Base-by-base conservation (phyloP, 2,797 vertebrate species). In the Siniperca obscura region DNA sequence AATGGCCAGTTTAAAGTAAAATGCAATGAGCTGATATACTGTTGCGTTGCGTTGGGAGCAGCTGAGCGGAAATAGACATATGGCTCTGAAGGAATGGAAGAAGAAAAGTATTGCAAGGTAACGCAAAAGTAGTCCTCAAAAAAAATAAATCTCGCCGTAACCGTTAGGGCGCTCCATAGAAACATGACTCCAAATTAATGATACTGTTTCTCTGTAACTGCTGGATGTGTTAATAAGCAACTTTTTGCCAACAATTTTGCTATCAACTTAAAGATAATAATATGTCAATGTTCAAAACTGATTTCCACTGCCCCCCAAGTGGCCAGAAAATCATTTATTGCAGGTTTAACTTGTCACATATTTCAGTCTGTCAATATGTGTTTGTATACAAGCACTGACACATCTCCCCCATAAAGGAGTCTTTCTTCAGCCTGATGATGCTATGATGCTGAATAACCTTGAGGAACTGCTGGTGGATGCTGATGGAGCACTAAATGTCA, bases 401-500 rank as follows among this genome's bases (percentile, higher is more conserved):
- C 48, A 0, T 5, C 56, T 57, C 57, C 36, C 57, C 42, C 48
- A 36, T 19, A 55, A 22, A 71, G 10, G 25, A 27, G 65, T 40
- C 59, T 74, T 42, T 56, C 61, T 62, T 52, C 38, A 52, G 46
- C 38, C 42, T 36, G 1, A 46, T 46, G 44, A 46, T 52, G 40
- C 52, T 25, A 11, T 4, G 22, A 36, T 46, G 30, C n/a, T 70
- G 70, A 62, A 66, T 62, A 76, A 69, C 83, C 84, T 86, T 83
- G 57, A 87, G 44, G 50, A 85, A 73, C 74, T 21, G 52, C 59
- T 74, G 65, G 56, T 67, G 36, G 76, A 55, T 56, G 7, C 30
- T 81, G 86, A 87, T 70, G 70, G 75, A 87, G 72, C 57, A n/a
- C 65, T 30, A 4, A 46, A 48, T 84, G 74, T 78, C 71, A 72